A percentile compares a stretch with the other conserved stretches of the same genome.
Conservation (phyloP, 2,888 invertebrate genomes). For the Drosophila cyrtoloma region DNA sequence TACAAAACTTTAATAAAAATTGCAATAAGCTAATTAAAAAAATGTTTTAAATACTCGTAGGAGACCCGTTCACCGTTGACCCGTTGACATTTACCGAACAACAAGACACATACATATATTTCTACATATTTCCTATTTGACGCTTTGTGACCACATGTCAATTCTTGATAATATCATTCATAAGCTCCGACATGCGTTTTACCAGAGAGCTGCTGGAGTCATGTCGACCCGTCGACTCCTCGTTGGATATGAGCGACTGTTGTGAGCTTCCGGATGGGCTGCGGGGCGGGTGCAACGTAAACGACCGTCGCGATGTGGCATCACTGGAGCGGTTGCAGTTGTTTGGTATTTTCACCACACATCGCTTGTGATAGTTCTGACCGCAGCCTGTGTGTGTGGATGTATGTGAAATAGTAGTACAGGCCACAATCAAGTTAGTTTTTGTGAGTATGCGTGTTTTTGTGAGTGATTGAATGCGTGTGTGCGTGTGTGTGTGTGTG, state of each 20-base stretch:
- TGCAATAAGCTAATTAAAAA: conserved; percentile 42
- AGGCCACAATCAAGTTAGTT: conserved; percentile 45
- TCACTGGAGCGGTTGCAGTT: conserved; percentile 91
- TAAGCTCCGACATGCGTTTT: conserved; percentile 89
- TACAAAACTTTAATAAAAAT: conserved; percentile 49
- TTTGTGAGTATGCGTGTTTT: conserved; percentile 13
- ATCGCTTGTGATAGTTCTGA: conserved; percentile 99
- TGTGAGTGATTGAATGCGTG: neutral
- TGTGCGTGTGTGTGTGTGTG: neutral
- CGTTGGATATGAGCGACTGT: conserved; percentile 87
- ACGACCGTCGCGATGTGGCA: conserved; percentile 83
- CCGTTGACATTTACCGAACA: conserved; percentile 43
- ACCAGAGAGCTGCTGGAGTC: conserved; percentile 89
- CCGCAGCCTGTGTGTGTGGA: conserved; percentile 92
- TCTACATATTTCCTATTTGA: neutral
- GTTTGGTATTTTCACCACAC: conserved; percentile 98
- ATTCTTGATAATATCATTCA: conserved; percentile 86
- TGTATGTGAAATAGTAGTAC: conserved; percentile 2
- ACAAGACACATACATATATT: neutral
- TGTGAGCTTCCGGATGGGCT: conserved; percentile 91
- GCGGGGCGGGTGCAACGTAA: conserved; percentile 86
- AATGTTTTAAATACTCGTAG: conserved; percentile 72
- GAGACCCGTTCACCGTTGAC: conserved; percentile 53
- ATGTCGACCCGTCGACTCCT: conserved; percentile 86
- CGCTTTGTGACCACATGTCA: conserved; percentile 44